Conservation (phyloP, 2,797 vertebrate genomes). For the Eospalax fontanierii region DNA sequence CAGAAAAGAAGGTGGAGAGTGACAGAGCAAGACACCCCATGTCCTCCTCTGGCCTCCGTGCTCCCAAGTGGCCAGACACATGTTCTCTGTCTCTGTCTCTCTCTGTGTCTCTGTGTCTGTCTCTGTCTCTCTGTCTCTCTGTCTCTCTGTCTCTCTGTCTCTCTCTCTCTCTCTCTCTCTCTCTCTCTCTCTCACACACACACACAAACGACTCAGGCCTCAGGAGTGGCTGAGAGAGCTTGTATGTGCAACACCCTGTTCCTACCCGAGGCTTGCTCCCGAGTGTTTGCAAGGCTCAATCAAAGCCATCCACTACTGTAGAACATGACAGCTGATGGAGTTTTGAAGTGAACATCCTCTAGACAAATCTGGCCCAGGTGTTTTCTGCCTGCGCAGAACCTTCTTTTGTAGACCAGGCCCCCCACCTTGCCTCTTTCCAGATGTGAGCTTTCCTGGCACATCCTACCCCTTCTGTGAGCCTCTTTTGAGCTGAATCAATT, state of each 20-base stretch:
- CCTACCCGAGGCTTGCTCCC: neutral
- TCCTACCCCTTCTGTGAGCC: neutral
- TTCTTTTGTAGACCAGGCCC: neutral
- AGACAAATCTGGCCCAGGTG: neutral
- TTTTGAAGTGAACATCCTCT: neutral
- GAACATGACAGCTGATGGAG: neutral
- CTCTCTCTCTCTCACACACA: too few relatives aligned
- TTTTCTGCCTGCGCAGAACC: neutral
- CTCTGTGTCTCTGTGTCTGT: too few relatives aligned
- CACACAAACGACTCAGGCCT: neutral
- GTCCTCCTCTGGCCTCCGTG: neutral
- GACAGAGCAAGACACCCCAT: neutral
- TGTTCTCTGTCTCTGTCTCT: too few relatives aligned
- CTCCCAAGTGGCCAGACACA: too few relatives aligned
- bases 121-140: too few relatives aligned
- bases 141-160: too few relatives aligned
- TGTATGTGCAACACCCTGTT: too few relatives aligned
- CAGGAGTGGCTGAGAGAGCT: neutral
- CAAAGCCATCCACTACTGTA: neutral
- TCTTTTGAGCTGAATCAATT: constrained; percentile 10
- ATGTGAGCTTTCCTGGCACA: neutral
- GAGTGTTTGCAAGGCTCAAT: too few relatives aligned
- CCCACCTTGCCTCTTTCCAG: neutral
- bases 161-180: too few relatives aligned
- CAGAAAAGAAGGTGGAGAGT: neutral